A percentile compares a stretch with the other conserved stretches of the same genome.
Evolutionary conservation across 2,888 invertebrate genomes (phyloP).

Genomic region (Andrena dorsata): DNA sequence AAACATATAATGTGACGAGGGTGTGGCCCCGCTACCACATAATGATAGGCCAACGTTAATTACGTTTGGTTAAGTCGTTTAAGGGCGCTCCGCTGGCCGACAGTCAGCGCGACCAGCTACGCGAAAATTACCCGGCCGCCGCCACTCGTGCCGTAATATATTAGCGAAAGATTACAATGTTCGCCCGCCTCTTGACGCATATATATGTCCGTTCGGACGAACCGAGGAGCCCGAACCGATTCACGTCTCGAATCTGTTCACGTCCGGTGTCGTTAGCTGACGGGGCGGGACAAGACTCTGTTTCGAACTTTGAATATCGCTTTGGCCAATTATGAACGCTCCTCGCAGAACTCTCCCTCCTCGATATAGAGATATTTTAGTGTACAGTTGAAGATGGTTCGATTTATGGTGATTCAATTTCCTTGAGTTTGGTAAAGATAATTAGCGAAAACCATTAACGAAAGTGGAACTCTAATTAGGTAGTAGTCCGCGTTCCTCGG

Average conservation of each 20-base stretch:
- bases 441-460: no score
- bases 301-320: background rate
- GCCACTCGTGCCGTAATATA: conserved; percentile 59
- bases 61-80: conserved; percentile 82
- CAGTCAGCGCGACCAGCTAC: conserved; percentile 48
- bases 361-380: no score
- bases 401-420: no score
- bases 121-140: conserved; percentile 67
- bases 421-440: no score
- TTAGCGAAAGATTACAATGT: conserved; percentile 65
- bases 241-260: conserved; percentile 28
- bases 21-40: conserved; percentile 85
- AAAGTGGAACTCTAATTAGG: conserved; percentile 4
- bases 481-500: no score
- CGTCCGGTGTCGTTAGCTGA: conserved; percentile 31
- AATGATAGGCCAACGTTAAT: conserved; percentile 85
- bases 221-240: conserved; percentile 3
- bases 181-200: conserved; percentile 34
- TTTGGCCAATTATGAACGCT: no score
- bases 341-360: no score
- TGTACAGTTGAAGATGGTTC: no score
- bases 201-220: conserved; percentile 5
- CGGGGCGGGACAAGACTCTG: background rate
- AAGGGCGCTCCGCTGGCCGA: conserved; percentile 50
- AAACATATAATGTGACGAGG: conserved; percentile 85